Evolutionary conservation across 2,888 invertebrate species (phyloP), one percentile per base, ranked within the genome.

Genomic region (Cheilosia variabilis): DNA sequence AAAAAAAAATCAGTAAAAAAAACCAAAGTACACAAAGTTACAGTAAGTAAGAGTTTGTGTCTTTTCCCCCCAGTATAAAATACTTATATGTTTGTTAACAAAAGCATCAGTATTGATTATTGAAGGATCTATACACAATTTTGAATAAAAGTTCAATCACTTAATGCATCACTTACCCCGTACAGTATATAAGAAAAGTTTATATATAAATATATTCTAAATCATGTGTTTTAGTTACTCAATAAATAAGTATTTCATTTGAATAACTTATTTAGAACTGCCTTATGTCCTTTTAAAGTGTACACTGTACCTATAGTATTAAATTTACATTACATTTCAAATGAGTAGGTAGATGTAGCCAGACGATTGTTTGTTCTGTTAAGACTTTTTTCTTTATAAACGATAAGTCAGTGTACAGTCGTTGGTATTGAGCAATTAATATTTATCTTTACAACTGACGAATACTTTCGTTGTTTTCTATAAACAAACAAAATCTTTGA

Each of bases 21-120:
- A 86, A 86, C 86, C 86, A 86, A 86, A 86, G 86, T 86, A 72
- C 76, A 77, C 65, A 76, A 24, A 76, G 34, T 60, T 80, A 31
- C 62, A 71, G 69, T 62, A 78, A 45, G 43, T 57, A 71, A 71
- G 68, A 66, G 43, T 62, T 50, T 63, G 62, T 84, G 68, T 79
- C 58, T 65, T 73, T 65, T 69, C 50, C 50, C 19, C 22, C 27
- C 34, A 45, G 27, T 37, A 58, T 37, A 37, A 68, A 53, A 57
- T 60, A 31, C 41, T 58, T 19, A 58, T 27, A 34, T 47, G 37
- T 45, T 15, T 19, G 47, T 27, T 22, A 60, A 52, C 55, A 69
- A 63, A 63, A 63, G 62, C 62, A 69, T 60, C 77, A 69, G 77
- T 69, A 78, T 78, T 75, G 52, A 60, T 10, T 34, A 55, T 68